Conservation (phyloP, 2,797 vertebrate genomes). For the Smutsia gigantea region DNA sequence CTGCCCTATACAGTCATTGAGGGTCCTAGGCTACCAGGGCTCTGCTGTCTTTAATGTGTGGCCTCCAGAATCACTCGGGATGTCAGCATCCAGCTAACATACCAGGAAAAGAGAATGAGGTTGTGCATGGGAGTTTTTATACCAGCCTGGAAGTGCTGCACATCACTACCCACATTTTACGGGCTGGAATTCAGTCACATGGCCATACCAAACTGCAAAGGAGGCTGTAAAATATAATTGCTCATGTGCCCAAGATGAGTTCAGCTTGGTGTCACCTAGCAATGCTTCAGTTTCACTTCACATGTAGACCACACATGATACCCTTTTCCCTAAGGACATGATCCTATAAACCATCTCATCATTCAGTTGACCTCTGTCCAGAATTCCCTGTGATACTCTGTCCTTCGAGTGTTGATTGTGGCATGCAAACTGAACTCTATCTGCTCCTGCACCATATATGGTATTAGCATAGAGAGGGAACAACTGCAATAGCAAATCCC, state of each 20-base stretch:
- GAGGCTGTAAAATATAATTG: too few relatives aligned
- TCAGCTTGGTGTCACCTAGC: not conserved
- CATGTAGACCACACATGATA: not conserved
- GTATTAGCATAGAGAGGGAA: not conserved
- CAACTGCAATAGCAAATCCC: not conserved
- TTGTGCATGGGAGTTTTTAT: too few relatives aligned
- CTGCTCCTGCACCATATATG: not conserved
- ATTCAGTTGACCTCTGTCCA: not conserved
- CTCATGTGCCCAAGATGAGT: not conserved
- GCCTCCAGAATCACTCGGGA: not conserved
- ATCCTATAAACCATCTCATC: accelerated
- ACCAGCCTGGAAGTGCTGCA: not conserved
- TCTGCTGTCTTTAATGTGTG: not conserved
- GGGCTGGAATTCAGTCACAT: not conserved
- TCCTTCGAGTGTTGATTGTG: not conserved
- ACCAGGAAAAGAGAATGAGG: not conserved
- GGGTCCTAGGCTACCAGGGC: not conserved
- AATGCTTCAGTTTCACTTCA: not conserved
- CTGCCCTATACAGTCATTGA: not conserved
- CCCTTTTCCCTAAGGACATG: not conserved
- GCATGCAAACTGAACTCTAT: not conserved
- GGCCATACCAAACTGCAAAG: not conserved
- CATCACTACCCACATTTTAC: accelerated
- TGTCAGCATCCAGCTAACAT: not conserved
- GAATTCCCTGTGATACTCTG: not conserved